Percentiles rank a stretch among this genome's conserved stretches.
phyloP scores from a whole-genome alignment of 2,113 vertebrate genomes.

The Vireo altiloquus region DNA sequence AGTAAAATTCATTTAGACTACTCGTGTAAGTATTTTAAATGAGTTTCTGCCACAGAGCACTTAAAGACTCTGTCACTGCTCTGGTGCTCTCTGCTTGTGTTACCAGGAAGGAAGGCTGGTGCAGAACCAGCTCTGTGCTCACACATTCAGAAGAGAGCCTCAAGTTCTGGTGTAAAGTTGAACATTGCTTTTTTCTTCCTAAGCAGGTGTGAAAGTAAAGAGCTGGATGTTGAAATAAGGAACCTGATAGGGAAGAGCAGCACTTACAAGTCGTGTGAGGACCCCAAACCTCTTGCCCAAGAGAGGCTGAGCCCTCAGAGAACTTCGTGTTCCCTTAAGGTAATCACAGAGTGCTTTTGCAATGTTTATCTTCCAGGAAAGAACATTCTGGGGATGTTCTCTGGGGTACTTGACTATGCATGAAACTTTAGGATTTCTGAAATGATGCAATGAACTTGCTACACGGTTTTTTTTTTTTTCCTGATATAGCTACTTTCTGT shows the following conservation, averaged over 20 bases:
- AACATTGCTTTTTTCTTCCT: not conserved
- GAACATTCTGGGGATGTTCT: not conserved
- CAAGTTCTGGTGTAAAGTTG: not conserved
- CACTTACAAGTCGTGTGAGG: not conserved
- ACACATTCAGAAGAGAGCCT: not conserved
- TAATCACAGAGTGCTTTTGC: constrained; percentile 43
- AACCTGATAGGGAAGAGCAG: constrained; percentile 64
- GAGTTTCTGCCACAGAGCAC: not conserved
- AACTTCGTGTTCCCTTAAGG: constrained; percentile 11
- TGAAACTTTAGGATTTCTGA: not conserved
- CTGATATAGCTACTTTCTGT: not conserved
- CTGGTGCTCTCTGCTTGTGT: not conserved
- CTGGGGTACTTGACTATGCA: not conserved
- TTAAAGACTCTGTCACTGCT: not conserved
- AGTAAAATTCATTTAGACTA: not conserved
- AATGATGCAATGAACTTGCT: not conserved
- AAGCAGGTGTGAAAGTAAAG: constrained; percentile 74
- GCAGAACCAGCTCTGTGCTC: not conserved
- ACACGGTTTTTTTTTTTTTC: not conserved
- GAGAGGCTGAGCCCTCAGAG: not conserved
- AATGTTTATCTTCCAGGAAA: not conserved
- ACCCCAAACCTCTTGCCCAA: not conserved
- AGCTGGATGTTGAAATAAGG: constrained; percentile 70
- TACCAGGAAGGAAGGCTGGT: not conserved
- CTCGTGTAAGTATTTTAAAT: not conserved